Base-by-base conservation (phyloP, 2,888 invertebrate species). In the Rhorus exstirpatorius region DNA sequence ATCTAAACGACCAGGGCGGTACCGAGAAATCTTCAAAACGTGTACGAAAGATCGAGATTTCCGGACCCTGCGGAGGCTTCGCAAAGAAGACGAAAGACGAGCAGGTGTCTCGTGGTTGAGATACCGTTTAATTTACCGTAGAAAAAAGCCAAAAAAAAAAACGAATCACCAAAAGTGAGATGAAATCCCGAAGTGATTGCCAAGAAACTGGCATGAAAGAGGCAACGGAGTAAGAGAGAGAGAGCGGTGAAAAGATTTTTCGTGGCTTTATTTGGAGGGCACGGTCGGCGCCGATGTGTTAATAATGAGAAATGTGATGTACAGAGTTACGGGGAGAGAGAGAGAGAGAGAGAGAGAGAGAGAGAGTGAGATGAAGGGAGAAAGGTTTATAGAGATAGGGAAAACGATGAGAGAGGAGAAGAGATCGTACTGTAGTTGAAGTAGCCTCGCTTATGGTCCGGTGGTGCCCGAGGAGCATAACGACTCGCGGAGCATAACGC, bases 401-500 rank as follows among this genome's bases (percentile, higher is more conserved):
- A n/a, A n/a, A 86, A 86, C 87, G 88, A 86, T 58, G 58, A 86
- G 88, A 86, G 88, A 71, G 61, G 87, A 72, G 74, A 75, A 51
- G 63, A 75, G 74, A 75, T 75, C 63, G 74, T 24, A 53, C 85
- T 79, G 84, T 84, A 88, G 87, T n/a, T 86, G 88, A 87, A 88
- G 92, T 87, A 89, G 88, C 91, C 89, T 92, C 89, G 90, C 91
- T 91, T 91, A 92, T 92, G 92, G 92, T 92, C 90, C 90, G 91
- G 85, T 92, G 91, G 91, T 92, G 92, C 92, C 87, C 91, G 90
- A 91, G 91, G 89, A 91, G 91, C 92, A 92, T 92, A 92, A 92
- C 92, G 90, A 90, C 87, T 90, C 91, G 91, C 92, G 90, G 91
- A 91, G 91, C 92, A 92, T 92, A 91, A 92, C 92, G 92, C 92